Evolutionary conservation across 2,888 invertebrate species (phyloP).

Genomic region (Hemithea aestivaria): DNA sequence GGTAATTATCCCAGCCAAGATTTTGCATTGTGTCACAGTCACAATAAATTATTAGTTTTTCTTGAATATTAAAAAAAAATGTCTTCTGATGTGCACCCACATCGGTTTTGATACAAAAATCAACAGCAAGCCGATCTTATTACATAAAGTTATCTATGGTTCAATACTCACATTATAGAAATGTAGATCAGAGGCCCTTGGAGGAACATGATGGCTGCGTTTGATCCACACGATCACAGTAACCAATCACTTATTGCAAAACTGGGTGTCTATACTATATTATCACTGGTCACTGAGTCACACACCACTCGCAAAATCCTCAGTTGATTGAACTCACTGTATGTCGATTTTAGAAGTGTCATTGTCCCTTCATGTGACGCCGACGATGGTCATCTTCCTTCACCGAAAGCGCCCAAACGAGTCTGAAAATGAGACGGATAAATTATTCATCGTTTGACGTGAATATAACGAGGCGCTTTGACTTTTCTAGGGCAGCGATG

Average conservation of each 20-base stretch:
- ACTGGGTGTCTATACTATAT: conserved; percentile 28
- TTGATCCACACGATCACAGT: conserved; percentile 43
- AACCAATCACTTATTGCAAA: conserved; percentile 43
- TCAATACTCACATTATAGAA: conserved; percentile 62
- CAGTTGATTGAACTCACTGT: conserved; percentile 39
- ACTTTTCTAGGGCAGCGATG: conserved; percentile 28
- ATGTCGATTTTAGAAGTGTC: conserved; percentile 26
- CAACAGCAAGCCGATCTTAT: no score
- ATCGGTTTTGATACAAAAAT: no score
- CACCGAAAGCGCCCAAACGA: conserved; percentile 22
- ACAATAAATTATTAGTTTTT: no score
- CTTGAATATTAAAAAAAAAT: no score
- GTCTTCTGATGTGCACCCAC: no score
- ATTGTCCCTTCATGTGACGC: conserved; percentile 47
- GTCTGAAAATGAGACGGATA: conserved; percentile 45
- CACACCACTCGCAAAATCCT: conserved; percentile 36
- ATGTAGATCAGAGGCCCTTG: conserved; percentile 52
- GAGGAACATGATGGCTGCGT: conserved; percentile 45
- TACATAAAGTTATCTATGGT: no score
- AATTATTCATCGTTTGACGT: conserved; percentile 33
- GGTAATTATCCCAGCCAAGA: no score
- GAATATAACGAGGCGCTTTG: conserved; percentile 35
- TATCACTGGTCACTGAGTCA: conserved; percentile 50
- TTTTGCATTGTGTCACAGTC: no score
- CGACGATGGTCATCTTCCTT: conserved; percentile 44